A percentile compares a stretch with the other conserved stretches of the same genome.
Evolutionary conservation across 2,888 invertebrate genomes (phyloP).

Genomic region (Heliothis peltigera): DNA sequence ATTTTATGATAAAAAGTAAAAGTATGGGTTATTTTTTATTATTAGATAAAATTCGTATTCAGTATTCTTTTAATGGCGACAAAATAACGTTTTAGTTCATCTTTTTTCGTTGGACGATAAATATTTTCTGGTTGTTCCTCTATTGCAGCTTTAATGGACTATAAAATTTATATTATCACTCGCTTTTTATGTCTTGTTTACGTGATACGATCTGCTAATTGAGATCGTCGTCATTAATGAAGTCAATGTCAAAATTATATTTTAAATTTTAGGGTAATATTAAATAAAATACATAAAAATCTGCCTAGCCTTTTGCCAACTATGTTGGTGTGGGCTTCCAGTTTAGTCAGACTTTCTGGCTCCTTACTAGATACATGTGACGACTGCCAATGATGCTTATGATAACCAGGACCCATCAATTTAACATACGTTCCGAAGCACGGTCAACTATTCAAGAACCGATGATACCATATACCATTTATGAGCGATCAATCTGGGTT

Average conservation of each 20-base stretch:
- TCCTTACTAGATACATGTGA: too few species aligned
- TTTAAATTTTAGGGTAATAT: neutral
- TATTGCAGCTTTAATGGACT: conserved; percentile 23
- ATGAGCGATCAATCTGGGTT: too few species aligned
- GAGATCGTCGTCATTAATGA: conserved; percentile 18
- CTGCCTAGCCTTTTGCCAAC: too few species aligned
- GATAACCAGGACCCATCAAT: too few species aligned
- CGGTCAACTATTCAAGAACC: too few species aligned
- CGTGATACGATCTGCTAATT: conserved; percentile 12
- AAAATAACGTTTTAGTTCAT: conserved; percentile 56
- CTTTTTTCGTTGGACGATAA: conserved; percentile 31
- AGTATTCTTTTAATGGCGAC: conserved; percentile 52
- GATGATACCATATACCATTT: too few species aligned
- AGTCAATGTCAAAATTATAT: neutral
- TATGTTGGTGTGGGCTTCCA: too few species aligned
- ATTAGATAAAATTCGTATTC: conserved; percentile 12
- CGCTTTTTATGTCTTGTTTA: conserved; percentile 31
- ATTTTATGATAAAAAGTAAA: conserved; percentile 58
- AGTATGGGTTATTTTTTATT: conserved; percentile 44
- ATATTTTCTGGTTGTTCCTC: conserved; percentile 45
- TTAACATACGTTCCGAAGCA: too few species aligned
- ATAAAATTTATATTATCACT: conserved; percentile 13
- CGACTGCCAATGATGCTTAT: too few species aligned
- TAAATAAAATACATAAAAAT: conserved; percentile 2
- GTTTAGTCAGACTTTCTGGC: too few species aligned